These are phyloP conservation scores for Miniopterus natalensis DNA, from an alignment of 2,113 vertebrate genomes.

Conservation along the genomic window DNA sequence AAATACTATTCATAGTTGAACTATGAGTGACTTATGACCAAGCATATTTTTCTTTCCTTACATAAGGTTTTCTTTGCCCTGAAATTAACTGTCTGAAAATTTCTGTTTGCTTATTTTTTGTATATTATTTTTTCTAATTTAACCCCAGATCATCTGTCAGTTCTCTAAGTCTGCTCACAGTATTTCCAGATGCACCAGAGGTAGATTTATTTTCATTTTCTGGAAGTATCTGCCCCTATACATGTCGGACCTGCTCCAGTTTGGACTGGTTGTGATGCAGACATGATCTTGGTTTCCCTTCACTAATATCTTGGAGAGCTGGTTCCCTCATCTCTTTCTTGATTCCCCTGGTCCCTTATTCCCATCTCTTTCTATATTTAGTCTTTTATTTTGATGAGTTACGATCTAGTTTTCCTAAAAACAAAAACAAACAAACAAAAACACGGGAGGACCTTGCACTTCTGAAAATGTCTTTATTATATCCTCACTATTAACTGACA, in stretches of 20 bases:
- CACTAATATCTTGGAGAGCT: no score
- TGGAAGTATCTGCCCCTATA: not conserved
- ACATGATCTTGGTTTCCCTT: not conserved
- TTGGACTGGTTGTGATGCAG: not conserved
- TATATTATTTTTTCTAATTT: not conserved
- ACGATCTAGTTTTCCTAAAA: not conserved
- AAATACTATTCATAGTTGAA: not conserved
- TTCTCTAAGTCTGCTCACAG: not conserved
- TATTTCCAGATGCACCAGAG: not conserved
- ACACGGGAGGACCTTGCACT: not conserved
- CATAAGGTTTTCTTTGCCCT: slow-evolving; percentile 12
- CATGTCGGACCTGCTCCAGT: not conserved
- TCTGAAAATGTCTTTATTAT: slow-evolving; percentile 8
- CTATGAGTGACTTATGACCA: not conserved
- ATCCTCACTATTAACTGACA: not conserved
- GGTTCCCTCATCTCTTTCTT: not conserved
- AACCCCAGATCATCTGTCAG: not conserved
- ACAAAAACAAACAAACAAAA: not conserved
- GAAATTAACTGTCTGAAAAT: not conserved
- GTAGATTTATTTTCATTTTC: not conserved
- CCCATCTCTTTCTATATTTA: not conserved
- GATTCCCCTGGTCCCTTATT: not conserved
- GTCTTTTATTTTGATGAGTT: not conserved
- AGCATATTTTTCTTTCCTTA: not conserved
- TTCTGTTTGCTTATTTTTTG: not conserved